Conservation (phyloP, 1,140 invertebrate species). For the Arctopsyche grandis region DNA sequence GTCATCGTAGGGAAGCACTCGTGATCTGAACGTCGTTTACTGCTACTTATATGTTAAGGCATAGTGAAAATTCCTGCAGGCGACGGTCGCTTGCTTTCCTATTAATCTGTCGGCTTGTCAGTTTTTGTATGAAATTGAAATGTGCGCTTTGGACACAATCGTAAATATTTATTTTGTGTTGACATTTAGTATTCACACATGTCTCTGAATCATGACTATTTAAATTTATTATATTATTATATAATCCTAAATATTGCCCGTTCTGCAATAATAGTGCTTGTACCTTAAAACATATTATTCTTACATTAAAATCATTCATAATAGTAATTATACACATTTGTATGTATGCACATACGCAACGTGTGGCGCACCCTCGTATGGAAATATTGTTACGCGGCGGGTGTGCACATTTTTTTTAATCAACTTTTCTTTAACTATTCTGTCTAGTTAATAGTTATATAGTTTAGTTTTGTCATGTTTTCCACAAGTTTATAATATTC, state of each 20-base stretch:
- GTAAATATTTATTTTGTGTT: conserved; percentile 55
- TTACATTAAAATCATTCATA: conserved; percentile 24
- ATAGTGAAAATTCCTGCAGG: conserved; percentile 43
- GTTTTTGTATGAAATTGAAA: conserved; percentile 51
- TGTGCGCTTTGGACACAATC: conserved; percentile 54
- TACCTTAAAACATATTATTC: conserved; percentile 39
- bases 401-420: not conserved
- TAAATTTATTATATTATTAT: conserved; percentile 52
- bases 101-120: conserved; percentile 50
- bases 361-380: not conserved
- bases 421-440: not conserved
- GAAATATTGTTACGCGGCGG: not conserved
- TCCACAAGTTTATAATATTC: not conserved
- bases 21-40: conserved; percentile 65
- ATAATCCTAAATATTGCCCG: conserved; percentile 53
- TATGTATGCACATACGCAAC: conserved; percentile 11
- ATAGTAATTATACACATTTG: conserved; percentile 10
- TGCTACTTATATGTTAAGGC: conserved; percentile 36
- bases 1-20: conserved; percentile 88
- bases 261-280: conserved; percentile 54
- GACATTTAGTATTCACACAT: conserved; percentile 52
- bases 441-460: not conserved
- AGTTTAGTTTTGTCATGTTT: not conserved
- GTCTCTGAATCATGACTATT: conserved; percentile 54
- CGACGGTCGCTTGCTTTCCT: conserved; percentile 43